phyloP scores from a whole-genome alignment of 2,888 invertebrate genomes.

The Hypselothyrea guttata region DNA sequence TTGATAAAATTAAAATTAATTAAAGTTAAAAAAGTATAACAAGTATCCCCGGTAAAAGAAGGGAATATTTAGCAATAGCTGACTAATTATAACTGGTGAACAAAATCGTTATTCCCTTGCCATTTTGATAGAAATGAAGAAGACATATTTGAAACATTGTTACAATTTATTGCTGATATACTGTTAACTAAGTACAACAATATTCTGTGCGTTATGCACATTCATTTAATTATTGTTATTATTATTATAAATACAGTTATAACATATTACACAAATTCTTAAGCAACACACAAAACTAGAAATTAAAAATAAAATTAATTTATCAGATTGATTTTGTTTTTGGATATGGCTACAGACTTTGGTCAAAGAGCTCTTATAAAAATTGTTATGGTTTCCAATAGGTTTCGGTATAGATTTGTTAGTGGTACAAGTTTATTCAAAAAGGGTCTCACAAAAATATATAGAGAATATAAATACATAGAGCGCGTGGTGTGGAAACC shows the following conservation, averaged over 20 bases:
- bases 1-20: no score
- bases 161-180: constrained; percentile 67
- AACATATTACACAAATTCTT: constrained; percentile 27
- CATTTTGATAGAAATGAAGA: no score
- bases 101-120: no score
- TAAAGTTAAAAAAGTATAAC: no score
- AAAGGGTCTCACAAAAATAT: constrained; percentile 70
- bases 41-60: no score
- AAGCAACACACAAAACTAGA: constrained; percentile 39
- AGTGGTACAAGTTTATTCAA: constrained; percentile 38
- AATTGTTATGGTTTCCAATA: constrained; percentile 11
- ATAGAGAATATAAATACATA: no score
- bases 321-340: not conserved
- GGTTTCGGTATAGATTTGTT: constrained; percentile 25
- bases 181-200: constrained; percentile 64
- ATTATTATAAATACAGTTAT: constrained; percentile 10
- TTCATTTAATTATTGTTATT: constrained; percentile 4
- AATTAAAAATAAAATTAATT: constrained; percentile 10
- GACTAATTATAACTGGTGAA: no score
- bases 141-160: constrained; percentile 49
- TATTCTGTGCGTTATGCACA: constrained; percentile 37
- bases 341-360: constrained; percentile 18
- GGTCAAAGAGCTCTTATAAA: constrained; percentile 29
- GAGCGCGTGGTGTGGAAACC: constrained; percentile 63
- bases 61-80: no score